Base-by-base conservation (phyloP, 2,888 invertebrate species). In the Apotomis capreana region DNA sequence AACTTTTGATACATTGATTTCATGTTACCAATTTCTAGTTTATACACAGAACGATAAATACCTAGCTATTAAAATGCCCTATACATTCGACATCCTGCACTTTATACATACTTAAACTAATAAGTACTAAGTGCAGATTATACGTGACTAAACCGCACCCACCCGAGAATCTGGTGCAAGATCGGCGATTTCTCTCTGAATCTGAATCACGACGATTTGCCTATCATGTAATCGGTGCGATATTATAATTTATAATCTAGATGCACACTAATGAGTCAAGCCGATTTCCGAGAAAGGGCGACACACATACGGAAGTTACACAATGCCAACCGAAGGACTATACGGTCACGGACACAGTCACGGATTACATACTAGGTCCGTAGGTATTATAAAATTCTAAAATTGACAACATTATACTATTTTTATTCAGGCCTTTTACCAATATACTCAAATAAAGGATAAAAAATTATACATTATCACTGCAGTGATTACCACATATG, bases 161-260 rank as follows among this genome's bases (percentile, higher is more conserved):
- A 58, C 12, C 13, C 58, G 62, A 68, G 62, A 72, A 49, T 61
- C 67, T 57, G 65, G 61, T 51, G 62, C 61, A 55, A 57, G 51
- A 68, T 68, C 51, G 54, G 37, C 37, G 72, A 63, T 72, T 71
- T 68, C 71, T 71, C 71, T 68, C 58, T 63, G 68, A 68, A 72
- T 72, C 62, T 63, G 68, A 68, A 72, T 72, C 62, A 46, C 61
- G 65, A 61, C 40, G 15, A 65, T 70, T 70, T 70, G 64, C 64
- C 52, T 70, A 65, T 69, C 61, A 69, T 49, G 58, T 58, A 37
- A 58, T 13, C 59, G 13, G 44, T 59, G 44, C 13, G 10, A 57
- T 37, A 57, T 57, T 57, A 4, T 57, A 58, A 37, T 37, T 13
- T 40, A n/a, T 10, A 49, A 49, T 49, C 9, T 49, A 49, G 49